Evolutionary conservation across 92 coral and sea anemone species (phyloP).

Genomic region (Porites lobata): DNA sequence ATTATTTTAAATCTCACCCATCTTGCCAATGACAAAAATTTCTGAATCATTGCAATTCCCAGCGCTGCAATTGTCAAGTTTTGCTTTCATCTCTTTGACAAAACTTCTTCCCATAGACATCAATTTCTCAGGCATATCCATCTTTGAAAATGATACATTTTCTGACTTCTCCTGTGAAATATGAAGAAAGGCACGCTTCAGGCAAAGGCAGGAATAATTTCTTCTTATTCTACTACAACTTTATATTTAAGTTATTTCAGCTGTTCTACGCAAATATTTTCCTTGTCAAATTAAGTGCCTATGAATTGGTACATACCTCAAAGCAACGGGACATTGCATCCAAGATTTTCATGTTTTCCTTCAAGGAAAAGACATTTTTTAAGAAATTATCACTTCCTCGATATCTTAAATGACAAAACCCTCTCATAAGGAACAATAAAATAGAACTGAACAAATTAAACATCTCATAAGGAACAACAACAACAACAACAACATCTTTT

Average conservation of each 20-base stretch:
- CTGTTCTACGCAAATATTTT: background rate
- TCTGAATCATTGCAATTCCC: slow-evolving; percentile 5
- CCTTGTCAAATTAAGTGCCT: background rate
- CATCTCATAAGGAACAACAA: no score
- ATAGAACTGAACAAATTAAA: no score
- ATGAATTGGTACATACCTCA: slow-evolving; percentile 14
- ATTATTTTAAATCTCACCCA: slow-evolving; percentile 29
- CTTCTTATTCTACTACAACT: background rate
- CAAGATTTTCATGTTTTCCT: slow-evolving; percentile 22
- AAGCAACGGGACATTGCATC: slow-evolving; percentile 16
- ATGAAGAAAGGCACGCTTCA: background rate
- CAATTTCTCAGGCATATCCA: slow-evolving; percentile 21
- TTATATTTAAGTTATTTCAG: no score
- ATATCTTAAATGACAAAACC: no score
- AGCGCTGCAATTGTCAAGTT: slow-evolving; percentile 13
- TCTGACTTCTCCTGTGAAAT: slow-evolving; percentile 46
- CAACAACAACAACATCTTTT: no score
- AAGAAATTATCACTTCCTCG: background rate
- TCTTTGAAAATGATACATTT: slow-evolving; percentile 41
- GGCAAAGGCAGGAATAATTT: background rate
- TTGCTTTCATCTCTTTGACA: slow-evolving; percentile 10
- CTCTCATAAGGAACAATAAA: no score
- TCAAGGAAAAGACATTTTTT: background rate
- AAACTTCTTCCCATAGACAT: slow-evolving; percentile 26
- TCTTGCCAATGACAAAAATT: slow-evolving; percentile 12